phyloP scores from a whole-genome alignment of 2,113 vertebrate species.

The Spea multiplicata region DNA sequence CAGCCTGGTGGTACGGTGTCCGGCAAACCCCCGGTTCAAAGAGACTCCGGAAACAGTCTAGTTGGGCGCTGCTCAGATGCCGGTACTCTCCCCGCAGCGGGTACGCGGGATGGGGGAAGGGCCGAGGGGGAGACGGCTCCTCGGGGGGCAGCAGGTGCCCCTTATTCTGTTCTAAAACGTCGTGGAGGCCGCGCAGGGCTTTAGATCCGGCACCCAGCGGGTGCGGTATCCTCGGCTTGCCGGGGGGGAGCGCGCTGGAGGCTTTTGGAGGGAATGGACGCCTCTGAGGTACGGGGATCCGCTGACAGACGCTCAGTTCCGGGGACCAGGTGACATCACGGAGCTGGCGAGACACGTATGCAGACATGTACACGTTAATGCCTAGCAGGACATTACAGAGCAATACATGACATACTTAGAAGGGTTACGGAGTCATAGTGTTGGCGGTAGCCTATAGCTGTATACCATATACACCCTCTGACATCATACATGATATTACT shows the following conservation, averaged over 20 bases:
- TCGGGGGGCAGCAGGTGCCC: not conserved
- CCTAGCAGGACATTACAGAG: not conserved
- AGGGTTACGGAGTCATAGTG: not conserved
- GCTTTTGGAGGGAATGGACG: not conserved
- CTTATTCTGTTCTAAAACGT: not conserved
- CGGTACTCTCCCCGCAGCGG: not conserved
- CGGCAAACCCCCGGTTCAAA: conserved; percentile 35
- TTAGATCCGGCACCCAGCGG: not conserved
- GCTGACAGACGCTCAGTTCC: not conserved
- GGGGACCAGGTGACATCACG: conserved; percentile 11
- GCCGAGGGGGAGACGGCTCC: too few relatives aligned
- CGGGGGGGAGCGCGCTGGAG: not conserved
- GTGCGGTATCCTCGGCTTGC: too few relatives aligned
- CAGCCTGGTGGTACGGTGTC: conserved; percentile 22
- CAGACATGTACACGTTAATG: not conserved
- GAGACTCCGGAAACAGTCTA: conserved; percentile 35
- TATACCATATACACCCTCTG: too few relatives aligned
- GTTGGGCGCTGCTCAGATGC: conserved; percentile 25
- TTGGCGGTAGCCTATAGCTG: too few relatives aligned
- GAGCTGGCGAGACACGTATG: not conserved
- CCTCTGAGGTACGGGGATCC: not conserved
- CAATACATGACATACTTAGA: not conserved
- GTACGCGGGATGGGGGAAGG: not conserved
- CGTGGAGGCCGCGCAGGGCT: not conserved
- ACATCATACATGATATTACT: too few relatives aligned